Percentiles rank a stretch among this genome's conserved stretches.
Evolutionary conservation across 92 coral and sea anemone genomes (phyloP).

Genomic region (Phenganax subtilis): DNA sequence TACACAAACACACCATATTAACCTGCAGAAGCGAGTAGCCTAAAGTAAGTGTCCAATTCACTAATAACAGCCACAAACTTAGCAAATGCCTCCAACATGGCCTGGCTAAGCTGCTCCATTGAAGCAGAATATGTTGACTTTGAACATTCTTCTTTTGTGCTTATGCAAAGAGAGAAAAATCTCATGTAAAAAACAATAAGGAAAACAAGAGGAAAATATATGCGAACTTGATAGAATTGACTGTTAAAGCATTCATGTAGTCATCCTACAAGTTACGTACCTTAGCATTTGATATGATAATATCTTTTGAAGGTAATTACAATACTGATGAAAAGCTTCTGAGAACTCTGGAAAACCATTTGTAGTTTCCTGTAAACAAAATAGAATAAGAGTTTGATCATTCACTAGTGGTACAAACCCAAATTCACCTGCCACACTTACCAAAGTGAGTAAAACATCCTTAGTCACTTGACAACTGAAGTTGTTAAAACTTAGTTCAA

Average conservation of each 20-base stretch:
- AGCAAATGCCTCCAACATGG: conserved; percentile 56
- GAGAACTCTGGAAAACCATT: conserved; percentile 74
- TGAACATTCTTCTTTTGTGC: conserved; percentile 85
- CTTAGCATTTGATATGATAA: conserved; percentile 70
- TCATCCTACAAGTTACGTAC: conserved; percentile 44
- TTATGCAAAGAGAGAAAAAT: not conserved
- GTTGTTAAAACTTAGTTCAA: conserved; percentile 67
- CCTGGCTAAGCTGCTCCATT: conserved; percentile 64
- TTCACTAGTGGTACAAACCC: not conserved
- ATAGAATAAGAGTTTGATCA: not conserved
- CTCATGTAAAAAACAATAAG: not conserved
- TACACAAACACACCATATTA: not conserved
- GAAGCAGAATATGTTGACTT: conserved; percentile 78
- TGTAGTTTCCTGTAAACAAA: conserved; percentile 67
- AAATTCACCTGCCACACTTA: conserved; percentile 38
- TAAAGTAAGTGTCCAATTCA: conserved; percentile 69
- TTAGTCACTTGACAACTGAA: conserved; percentile 72
- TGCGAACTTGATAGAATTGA: not conserved
- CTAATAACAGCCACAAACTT: conserved; percentile 59
- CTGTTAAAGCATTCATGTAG: not conserved
- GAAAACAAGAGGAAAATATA: not conserved
- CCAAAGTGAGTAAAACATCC: conserved; percentile 77
- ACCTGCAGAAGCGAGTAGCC: conserved; percentile 87
- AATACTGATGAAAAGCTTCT: conserved; percentile 74
- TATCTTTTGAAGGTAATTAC: conserved; percentile 70